phyloP scores from a whole-genome alignment of 2,797 vertebrate species.

The Taeniopygia guttata region DNA sequence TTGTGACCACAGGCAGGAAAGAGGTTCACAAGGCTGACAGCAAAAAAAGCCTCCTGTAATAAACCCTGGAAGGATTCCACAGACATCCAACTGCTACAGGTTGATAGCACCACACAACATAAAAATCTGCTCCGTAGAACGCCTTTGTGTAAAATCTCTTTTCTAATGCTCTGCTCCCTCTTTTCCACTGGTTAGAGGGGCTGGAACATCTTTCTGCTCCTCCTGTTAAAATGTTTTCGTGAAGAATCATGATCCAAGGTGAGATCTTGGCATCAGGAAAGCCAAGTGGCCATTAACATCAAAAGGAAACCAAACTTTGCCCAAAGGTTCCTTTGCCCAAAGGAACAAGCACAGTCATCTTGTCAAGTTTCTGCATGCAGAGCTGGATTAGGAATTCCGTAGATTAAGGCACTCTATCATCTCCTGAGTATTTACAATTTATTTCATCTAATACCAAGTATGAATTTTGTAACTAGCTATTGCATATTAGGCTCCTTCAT shows the following conservation, averaged over 20 bases:
- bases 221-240: not conserved
- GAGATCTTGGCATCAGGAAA: not conserved
- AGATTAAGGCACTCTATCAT: constrained; percentile 3
- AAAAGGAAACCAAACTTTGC: not conserved
- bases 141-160: not conserved
- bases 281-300: not conserved
- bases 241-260: not conserved
- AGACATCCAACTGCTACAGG: not conserved
- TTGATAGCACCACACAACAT: not conserved
- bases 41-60: not conserved
- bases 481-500: constrained; percentile 40
- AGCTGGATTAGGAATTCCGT: not conserved
- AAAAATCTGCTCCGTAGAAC: not conserved
- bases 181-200: not conserved
- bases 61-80: not conserved
- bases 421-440: constrained; percentile 30
- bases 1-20: not conserved
- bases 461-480: constrained; percentile 52
- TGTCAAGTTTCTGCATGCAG: not conserved
- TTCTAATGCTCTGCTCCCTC: not conserved
- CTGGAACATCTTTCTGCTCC: not conserved
- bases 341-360: not conserved
- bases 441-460: constrained; percentile 48
- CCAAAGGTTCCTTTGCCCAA: not conserved
- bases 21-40: not conserved